Evolutionary conservation across 2,888 invertebrate genomes (phyloP).

Genomic region (Dione juno): DNA sequence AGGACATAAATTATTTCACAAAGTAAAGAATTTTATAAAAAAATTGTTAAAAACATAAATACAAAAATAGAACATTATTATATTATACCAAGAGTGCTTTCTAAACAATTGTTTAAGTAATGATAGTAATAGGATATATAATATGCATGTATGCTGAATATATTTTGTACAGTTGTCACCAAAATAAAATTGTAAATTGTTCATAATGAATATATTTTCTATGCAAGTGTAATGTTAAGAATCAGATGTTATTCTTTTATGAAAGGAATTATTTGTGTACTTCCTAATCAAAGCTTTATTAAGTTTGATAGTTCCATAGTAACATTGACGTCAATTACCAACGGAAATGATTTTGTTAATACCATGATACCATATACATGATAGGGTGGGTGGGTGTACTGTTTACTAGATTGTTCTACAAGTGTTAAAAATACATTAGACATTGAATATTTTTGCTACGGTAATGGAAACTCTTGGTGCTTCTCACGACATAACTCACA

Average conservation of each 20-base stretch:
- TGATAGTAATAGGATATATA: constrained; percentile 54
- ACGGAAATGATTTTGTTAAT: constrained; percentile 7
- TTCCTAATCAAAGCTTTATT: constrained; percentile 67
- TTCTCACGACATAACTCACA: constrained; percentile 33
- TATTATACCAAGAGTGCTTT: constrained; percentile 74
- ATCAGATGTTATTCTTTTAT: constrained; percentile 78
- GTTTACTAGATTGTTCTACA: not conserved
- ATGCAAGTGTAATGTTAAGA: constrained; percentile 58
- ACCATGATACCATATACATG: not conserved
- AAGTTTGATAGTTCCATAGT: constrained; percentile 52
- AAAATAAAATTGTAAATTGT: constrained; percentile 61
- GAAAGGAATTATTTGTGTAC: constrained; percentile 78
- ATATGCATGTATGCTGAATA: constrained; percentile 56
- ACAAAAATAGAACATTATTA: constrained; percentile 27
- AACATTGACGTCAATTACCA: constrained; percentile 46
- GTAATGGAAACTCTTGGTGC: constrained; percentile 40
- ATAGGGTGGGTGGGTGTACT: no score
- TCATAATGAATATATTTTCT: constrained; percentile 63
- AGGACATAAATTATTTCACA: constrained; percentile 31
- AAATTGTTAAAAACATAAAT: constrained; percentile 47
- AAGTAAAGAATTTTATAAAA: constrained; percentile 32
- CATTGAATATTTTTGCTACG: constrained; percentile 36
- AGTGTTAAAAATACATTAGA: constrained; percentile 4
- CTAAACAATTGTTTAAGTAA: constrained; percentile 67
- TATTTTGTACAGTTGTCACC: constrained; percentile 59